phyloP scores from a whole-genome alignment of 2,113 vertebrate species.

The Campylorhamphus procurvoides region DNA sequence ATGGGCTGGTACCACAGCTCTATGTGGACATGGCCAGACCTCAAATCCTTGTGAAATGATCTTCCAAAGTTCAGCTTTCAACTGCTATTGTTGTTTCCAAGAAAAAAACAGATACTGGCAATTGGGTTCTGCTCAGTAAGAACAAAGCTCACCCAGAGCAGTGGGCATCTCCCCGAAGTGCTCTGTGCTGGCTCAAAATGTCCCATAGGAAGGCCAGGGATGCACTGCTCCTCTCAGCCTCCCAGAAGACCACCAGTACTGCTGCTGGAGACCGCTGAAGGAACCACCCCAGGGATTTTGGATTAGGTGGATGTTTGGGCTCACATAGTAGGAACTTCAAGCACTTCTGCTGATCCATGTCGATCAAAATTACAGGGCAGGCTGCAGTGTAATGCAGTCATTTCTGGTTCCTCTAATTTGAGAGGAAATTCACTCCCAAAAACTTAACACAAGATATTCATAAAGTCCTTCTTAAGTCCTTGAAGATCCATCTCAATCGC shows the following conservation, averaged over 20 bases:
- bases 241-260: not conserved
- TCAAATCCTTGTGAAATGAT: not conserved
- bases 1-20: not conserved
- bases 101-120: not conserved
- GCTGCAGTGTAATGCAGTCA: not conserved
- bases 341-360: fast-evolving
- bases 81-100: not conserved
- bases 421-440: not conserved
- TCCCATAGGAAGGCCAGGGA: not conserved
- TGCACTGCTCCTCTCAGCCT: not conserved
- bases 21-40: not conserved
- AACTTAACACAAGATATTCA: not conserved
- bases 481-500: not conserved
- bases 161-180: not conserved
- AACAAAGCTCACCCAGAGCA: not conserved
- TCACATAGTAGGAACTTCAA: not conserved
- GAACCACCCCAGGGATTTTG: not conserved
- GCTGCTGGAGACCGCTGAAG: not conserved
- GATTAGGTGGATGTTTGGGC: not conserved
- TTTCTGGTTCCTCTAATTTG: not conserved
- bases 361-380: not conserved
- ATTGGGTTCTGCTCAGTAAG: not conserved
- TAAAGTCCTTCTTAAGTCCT: not conserved
- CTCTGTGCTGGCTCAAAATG: not conserved
- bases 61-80: not conserved